Percentiles rank a stretch among this genome's conserved stretches.
These are phyloP conservation scores for Caerostris extrusa DNA, from an alignment of 1,140 invertebrate species.

Conservation along the genomic window DNA sequence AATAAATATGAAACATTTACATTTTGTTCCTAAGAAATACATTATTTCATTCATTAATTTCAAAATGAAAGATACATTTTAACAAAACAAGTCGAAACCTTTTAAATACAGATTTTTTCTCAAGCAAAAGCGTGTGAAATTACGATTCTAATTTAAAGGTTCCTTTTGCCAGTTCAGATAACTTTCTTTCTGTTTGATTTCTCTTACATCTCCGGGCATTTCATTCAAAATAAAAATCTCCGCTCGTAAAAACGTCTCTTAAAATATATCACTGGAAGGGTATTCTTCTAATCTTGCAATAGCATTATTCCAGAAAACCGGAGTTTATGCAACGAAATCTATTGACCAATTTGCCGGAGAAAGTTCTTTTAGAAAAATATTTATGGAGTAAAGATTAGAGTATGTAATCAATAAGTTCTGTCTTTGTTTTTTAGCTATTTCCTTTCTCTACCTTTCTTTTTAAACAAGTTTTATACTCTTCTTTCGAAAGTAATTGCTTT, in stretches of 20 bases:
- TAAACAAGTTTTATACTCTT: constrained; percentile 22
- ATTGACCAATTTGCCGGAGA: constrained; percentile 38
- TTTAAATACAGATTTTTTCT: no score
- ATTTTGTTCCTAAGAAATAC: no score
- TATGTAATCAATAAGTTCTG: constrained; percentile 36
- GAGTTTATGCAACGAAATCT: constrained; percentile 35
- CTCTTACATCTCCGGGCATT: constrained; percentile 5
- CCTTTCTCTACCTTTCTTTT: constrained; percentile 6
- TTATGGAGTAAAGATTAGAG: background rate
- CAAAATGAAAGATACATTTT: no score
- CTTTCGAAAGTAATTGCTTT: constrained; percentile 29
- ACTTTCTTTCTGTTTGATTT: background rate
- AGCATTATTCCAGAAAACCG: constrained; percentile 30
- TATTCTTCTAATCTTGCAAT: constrained; percentile 40
- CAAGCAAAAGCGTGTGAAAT: background rate
- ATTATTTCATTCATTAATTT: no score
- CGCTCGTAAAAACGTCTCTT: constrained; percentile 29
- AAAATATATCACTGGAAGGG: constrained; percentile 23
- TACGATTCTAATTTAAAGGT: background rate
- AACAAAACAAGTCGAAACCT: no score
- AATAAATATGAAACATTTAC: no score
- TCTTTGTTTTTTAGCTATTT: constrained; percentile 27
- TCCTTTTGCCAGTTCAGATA: background rate
- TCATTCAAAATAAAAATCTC: constrained; percentile 23
- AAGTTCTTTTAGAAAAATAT: constrained; percentile 18